These are phyloP conservation scores for Meda fulgida DNA, from an alignment of 2,797 vertebrate genomes.

Conservation along the genomic window DNA sequence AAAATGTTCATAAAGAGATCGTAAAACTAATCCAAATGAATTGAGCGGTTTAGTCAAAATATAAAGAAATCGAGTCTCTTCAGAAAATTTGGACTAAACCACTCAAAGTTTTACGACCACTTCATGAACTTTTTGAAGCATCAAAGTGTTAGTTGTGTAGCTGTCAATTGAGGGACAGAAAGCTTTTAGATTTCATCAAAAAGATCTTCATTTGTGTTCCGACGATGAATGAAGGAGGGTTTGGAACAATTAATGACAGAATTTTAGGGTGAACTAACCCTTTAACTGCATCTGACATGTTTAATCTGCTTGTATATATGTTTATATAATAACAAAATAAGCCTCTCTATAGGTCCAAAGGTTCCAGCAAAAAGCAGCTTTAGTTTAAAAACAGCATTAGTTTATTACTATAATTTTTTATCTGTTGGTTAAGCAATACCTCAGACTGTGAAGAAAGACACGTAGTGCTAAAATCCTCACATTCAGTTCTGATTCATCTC, in stretches of 20 bases:
- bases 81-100: too few relatives aligned
- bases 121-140: too few relatives aligned
- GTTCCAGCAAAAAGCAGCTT: conserved; percentile 42
- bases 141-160: too few relatives aligned
- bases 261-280: neutral
- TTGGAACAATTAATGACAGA: neutral
- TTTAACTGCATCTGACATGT: neutral
- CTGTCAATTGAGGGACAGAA: too few relatives aligned
- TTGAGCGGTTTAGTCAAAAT: too few relatives aligned
- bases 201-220: too few relatives aligned
- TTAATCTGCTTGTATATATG: conserved; percentile 12
- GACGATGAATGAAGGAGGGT: neutral
- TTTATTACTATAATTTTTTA: conserved; percentile 39
- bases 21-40: too few relatives aligned
- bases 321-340: neutral
- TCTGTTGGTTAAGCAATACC: conserved; percentile 50
- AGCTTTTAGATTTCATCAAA: too few relatives aligned
- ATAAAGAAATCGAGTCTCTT: too few relatives aligned
- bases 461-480: conserved; percentile 8
- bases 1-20: too few relatives aligned
- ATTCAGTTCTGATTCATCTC: conserved; percentile 19
- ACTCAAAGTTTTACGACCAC: too few relatives aligned
- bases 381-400: conserved; percentile 39
- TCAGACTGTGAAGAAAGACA: conserved; percentile 3
- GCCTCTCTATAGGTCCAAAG: conserved; percentile 29